These are phyloP conservation scores for Ennomos fuscantarius DNA, from an alignment of 2,888 invertebrate species.

Conservation along the genomic window DNA sequence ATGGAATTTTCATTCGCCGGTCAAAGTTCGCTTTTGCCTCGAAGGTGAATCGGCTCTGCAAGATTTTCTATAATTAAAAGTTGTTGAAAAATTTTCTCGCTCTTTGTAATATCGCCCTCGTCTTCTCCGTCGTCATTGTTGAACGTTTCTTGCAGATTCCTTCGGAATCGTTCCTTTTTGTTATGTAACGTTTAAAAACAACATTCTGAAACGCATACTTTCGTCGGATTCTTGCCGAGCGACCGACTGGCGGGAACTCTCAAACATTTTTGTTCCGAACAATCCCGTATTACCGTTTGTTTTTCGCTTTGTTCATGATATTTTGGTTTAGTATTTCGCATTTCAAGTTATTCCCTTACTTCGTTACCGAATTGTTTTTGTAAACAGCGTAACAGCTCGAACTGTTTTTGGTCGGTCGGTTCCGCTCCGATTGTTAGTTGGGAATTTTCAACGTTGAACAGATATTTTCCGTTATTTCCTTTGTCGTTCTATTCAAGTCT, in stretches of 20 bases:
- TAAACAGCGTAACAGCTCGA: constrained; percentile 56
- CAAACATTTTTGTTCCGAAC: constrained; percentile 62
- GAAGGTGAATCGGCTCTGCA: constrained; percentile 51
- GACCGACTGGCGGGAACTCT: constrained; percentile 47
- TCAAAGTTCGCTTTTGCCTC: constrained; percentile 48
- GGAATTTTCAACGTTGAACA: constrained; percentile 37
- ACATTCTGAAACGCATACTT: constrained; percentile 56
- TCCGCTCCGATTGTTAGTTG: constrained; percentile 40
- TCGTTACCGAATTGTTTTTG: constrained; percentile 65
- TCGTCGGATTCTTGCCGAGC: constrained; percentile 54
- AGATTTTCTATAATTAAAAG: constrained; percentile 59
- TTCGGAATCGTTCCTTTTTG: constrained; percentile 38
- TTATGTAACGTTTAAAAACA: constrained; percentile 51
- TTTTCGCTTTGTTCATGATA: constrained; percentile 68
- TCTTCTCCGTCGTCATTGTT: constrained; percentile 30
- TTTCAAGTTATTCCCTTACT: constrained; percentile 67
- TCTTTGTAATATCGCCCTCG: constrained; percentile 38
- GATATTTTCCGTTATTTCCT: constrained; percentile 37
- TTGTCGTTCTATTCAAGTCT: constrained; percentile 29
- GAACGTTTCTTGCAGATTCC: constrained; percentile 38
- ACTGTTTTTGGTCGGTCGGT: constrained; percentile 49
- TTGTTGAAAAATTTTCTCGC: constrained; percentile 47
- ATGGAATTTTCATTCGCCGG: constrained; percentile 52
- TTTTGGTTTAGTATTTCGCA: constrained; percentile 60
- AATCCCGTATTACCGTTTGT: constrained; percentile 61